Evolutionary conservation across 23 tunicate genomes (phyloP).

Genomic region (Oikopleura dioica): DNA sequence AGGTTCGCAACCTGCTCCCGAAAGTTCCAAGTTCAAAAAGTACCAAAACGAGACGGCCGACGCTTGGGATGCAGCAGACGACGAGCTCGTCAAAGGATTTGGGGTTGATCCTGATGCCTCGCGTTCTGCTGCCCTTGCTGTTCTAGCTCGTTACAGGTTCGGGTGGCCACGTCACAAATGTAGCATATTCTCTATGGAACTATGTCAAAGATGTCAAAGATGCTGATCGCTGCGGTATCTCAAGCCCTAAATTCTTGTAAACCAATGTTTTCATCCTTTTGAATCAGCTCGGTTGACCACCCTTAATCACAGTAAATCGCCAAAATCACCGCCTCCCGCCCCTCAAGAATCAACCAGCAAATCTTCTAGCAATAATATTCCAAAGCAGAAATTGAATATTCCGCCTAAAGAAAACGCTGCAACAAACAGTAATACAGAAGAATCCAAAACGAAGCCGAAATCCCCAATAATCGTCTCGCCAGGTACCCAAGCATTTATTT

Average conservation of each 20-base stretch:
- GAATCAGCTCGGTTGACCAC: no score
- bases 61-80: conserved; percentile 97
- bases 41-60: conserved; percentile 89
- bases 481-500: not conserved
- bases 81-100: conserved; percentile 20
- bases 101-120: not conserved
- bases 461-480: not conserved
- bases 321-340: not conserved
- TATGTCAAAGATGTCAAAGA: no score
- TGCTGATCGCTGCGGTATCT: no score
- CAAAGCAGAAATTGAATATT: no score
- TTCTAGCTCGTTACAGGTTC: not conserved
- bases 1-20: not conserved
- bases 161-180: not conserved
- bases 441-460: no score
- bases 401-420: no score
- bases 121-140: not conserved
- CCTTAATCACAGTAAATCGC: no score
- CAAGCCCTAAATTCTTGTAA: no score
- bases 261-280: no score
- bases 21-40: conserved; percentile 29
- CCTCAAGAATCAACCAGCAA: not conserved
- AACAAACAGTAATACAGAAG: no score
- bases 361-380: no score
- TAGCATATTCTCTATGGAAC: no score